Evolutionary conservation across 1,140 invertebrate genomes (phyloP).

Genomic region (Lasioglossum albipes): DNA sequence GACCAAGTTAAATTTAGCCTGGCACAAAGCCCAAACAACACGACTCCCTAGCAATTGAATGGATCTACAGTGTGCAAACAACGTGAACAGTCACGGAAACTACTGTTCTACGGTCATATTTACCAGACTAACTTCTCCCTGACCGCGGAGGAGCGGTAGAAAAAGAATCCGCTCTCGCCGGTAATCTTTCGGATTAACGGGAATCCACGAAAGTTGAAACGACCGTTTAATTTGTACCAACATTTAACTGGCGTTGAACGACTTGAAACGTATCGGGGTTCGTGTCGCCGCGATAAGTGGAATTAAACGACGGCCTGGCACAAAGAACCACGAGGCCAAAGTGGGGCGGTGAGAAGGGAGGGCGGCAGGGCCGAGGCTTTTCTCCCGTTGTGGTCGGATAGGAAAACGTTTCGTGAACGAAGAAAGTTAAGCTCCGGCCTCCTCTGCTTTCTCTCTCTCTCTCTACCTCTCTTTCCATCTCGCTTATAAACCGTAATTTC

Average conservation of each 20-base stretch:
- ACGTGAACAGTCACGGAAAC: too few relatives aligned
- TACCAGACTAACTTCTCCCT: not conserved
- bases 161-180: not conserved
- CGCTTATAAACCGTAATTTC: conserved; percentile 28
- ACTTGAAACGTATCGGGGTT: not conserved
- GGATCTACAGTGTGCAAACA: too few relatives aligned
- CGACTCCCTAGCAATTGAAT: too few relatives aligned
- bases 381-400: not conserved
- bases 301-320: not conserved
- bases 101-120: too few relatives aligned
- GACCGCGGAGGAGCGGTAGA: not conserved
- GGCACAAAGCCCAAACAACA: too few relatives aligned
- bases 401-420: conserved; percentile 8
- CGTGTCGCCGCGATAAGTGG: not conserved
- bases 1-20: too few relatives aligned
- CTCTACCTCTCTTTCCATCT: not conserved
- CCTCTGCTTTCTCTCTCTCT: not conserved
- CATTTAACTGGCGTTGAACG: not conserved
- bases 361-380: too few relatives aligned
- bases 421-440: not conserved
- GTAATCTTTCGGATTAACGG: not conserved
- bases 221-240: not conserved
- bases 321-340: not conserved
- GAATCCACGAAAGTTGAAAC: not conserved
- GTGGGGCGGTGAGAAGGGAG: too few relatives aligned